These are phyloP conservation scores for Osmerus mordax DNA, from an alignment of 2,113 vertebrate genomes.

Conservation along the genomic window DNA sequence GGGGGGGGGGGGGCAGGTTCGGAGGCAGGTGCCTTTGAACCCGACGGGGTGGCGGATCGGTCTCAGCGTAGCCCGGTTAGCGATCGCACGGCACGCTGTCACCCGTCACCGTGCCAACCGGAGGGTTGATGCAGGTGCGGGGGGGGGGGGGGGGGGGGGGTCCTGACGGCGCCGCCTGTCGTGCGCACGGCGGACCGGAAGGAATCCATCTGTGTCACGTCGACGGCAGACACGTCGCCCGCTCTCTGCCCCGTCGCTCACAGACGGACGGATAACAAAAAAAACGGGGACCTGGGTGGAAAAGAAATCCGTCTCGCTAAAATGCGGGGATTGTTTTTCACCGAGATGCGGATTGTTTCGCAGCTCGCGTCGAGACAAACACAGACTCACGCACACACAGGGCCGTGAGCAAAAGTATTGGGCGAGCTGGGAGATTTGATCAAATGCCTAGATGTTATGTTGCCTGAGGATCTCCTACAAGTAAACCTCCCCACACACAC, in stretches of 20 bases:
- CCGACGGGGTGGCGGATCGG: neutral
- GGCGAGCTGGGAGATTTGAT: neutral
- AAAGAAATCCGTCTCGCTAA: neutral
- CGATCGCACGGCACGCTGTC: neutral
- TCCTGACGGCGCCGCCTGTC: no score
- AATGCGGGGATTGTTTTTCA: no score
- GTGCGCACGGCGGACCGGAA: no score
- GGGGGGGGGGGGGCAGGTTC: no score
- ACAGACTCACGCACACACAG: slow-evolving; percentile 7
- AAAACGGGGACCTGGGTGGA: neutral
- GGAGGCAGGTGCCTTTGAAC: neutral
- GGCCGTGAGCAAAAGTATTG: neutral
- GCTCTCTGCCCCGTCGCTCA: neutral
- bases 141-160: neutral
- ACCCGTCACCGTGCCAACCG: neutral
- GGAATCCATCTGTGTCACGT: neutral
- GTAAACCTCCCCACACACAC: neutral
- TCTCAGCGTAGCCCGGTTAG: neutral
- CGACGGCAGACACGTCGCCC: neutral
- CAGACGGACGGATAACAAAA: neutral
- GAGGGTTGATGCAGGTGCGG: neutral
- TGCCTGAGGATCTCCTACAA: neutral
- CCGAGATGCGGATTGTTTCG: neutral
- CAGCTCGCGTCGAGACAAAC: neutral
- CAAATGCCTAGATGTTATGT: neutral